Conservation (phyloP, 2,797 vertebrate genomes). For the Gambusia yucatana region DNA sequence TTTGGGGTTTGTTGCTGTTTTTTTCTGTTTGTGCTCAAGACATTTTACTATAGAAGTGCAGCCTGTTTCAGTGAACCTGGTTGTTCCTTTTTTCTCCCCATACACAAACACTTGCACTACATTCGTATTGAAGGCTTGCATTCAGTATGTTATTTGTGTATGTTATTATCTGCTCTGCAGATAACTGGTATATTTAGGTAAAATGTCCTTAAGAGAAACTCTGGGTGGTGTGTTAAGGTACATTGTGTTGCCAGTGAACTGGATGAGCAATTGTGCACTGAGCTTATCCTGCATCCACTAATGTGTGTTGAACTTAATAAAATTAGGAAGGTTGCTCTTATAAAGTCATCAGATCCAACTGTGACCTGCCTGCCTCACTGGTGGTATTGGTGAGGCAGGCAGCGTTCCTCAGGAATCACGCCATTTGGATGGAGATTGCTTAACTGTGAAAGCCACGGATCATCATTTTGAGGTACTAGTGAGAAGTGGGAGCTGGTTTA, state of each 20-base stretch:
- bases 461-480: slow-evolving; percentile 3
- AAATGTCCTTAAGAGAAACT: neutral
- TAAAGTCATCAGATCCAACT: neutral
- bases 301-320: neutral
- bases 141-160: neutral
- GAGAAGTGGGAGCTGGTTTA: slow-evolving; percentile 6
- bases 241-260: neutral
- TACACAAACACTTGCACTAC: neutral
- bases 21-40: neutral
- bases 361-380: neutral
- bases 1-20: neutral
- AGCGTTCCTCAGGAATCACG: neutral
- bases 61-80: neutral
- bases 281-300: neutral
- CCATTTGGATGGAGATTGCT: neutral
- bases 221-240: no score
- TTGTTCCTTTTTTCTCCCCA: neutral
- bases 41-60: neutral
- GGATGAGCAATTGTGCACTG: no score
- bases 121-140: neutral
- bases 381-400: neutral
- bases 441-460: neutral
- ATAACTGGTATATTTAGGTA: neutral
- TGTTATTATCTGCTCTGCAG: neutral
- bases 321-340: neutral